phyloP scores from a whole-genome alignment of 92 coral and sea anemone genomes.

The Virgularia gustaviana region DNA sequence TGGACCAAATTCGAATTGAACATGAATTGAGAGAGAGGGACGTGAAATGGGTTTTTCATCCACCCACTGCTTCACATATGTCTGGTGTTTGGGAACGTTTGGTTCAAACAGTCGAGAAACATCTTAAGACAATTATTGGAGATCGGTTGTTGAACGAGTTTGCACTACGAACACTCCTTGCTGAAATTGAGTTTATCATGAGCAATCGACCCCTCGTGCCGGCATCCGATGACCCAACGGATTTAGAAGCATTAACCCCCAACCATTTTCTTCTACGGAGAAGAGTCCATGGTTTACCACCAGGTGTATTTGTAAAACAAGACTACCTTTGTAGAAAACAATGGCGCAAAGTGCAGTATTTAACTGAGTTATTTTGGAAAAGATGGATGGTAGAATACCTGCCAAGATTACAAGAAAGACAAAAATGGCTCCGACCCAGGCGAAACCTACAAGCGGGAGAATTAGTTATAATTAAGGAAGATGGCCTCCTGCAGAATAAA shows the following conservation, averaged over 20 bases:
- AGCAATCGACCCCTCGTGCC: slow-evolving; percentile 47
- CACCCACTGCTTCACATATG: slow-evolving; percentile 62
- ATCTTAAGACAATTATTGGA: slow-evolving; percentile 47
- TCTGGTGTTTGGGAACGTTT: slow-evolving; percentile 57
- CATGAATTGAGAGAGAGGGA: slow-evolving; percentile 44
- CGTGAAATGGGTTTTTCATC: slow-evolving; percentile 56
- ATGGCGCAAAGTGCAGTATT: slow-evolving; percentile 45
- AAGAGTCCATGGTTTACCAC: slow-evolving; percentile 41
- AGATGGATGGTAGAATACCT: slow-evolving; percentile 38
- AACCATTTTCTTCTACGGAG: slow-evolving; percentile 60
- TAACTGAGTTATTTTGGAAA: slow-evolving; percentile 41
- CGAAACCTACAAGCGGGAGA: slow-evolving; percentile 18
- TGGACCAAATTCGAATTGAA: slow-evolving; percentile 47
- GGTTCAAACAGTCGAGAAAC: slow-evolving; percentile 52
- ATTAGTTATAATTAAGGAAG: slow-evolving; percentile 17
- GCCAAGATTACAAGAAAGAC: slow-evolving; percentile 12
- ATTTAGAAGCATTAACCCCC: slow-evolving; percentile 53
- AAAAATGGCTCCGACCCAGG: slow-evolving; percentile 16
- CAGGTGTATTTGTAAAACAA: slow-evolving; percentile 49
- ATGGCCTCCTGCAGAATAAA: not conserved
- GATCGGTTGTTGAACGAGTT: slow-evolving; percentile 53
- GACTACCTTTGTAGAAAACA: slow-evolving; percentile 44
- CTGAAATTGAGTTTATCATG: slow-evolving; percentile 44
- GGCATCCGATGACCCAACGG: slow-evolving; percentile 53
- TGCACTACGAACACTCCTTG: slow-evolving; percentile 45